Percentiles rank a stretch among this genome's conserved stretches.
Evolutionary conservation across 2,797 vertebrate genomes (phyloP).

Genomic region (Neomorphus geoffroyi): DNA sequence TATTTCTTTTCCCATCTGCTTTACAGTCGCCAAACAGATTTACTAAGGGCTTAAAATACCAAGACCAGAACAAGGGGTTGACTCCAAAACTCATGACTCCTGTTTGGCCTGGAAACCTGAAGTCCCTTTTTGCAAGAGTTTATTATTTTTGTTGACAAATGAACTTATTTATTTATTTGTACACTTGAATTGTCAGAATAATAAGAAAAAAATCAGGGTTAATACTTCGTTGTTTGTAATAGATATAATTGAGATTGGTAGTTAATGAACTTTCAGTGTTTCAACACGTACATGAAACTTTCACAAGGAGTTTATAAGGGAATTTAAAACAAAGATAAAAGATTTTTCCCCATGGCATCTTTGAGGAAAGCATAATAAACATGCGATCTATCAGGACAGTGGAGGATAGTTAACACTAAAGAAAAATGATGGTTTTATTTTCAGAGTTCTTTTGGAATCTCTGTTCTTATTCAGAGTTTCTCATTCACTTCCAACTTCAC

Average conservation of each 20-base stretch:
- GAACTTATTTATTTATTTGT: not conserved
- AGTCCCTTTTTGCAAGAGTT: not conserved
- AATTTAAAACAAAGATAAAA: not conserved
- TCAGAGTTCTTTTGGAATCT: not conserved
- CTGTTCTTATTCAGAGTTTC: not conserved
- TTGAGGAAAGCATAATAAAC: not conserved
- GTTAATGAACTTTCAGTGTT: not conserved
- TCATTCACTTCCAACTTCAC: not conserved
- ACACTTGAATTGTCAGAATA: not conserved
- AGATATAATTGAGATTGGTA: not conserved
- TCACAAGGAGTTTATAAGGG: not conserved
- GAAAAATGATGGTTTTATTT: not conserved
- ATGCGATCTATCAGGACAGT: rapidly evolving
- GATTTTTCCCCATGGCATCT: not conserved
- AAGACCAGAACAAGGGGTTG: not conserved
- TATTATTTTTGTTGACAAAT: not conserved
- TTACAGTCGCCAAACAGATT: not conserved
- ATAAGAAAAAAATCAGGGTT: not conserved
- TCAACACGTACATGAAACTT: not conserved
- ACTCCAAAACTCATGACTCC: not conserved
- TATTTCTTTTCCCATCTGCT: not conserved
- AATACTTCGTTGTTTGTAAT: not conserved
- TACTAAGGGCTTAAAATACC: not conserved
- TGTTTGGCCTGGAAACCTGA: not conserved
- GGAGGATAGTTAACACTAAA: not conserved